Conservation (phyloP, 2,113 vertebrate genomes). For the Pteronura brasiliensis region DNA sequence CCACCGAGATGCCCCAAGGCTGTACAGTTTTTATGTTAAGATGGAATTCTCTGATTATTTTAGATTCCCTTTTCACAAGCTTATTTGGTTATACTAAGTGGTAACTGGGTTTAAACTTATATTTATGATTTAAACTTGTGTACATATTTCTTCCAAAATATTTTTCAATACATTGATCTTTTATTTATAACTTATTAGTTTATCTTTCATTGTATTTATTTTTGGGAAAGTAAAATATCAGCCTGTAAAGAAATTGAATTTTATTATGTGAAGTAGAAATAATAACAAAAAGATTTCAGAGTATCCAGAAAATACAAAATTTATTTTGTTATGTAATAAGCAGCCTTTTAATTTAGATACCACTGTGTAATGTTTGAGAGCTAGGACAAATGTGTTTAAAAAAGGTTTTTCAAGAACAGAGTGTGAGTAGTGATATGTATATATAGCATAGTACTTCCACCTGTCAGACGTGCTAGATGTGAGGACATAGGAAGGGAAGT, state of each 20-base stretch:
- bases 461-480: not conserved
- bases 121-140: not conserved
- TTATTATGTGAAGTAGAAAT: not conserved
- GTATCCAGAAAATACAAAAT: not conserved
- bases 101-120: not conserved
- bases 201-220: not conserved
- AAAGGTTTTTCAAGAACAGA: not conserved
- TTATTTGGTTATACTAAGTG: not conserved
- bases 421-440: not conserved
- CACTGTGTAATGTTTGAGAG: not conserved
- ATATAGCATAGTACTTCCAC: not conserved
- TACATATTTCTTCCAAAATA: not conserved
- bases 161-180: slow-evolving; percentile 21
- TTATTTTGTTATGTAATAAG: not conserved
- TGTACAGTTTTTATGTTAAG: not conserved
- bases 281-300: not conserved
- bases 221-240: slow-evolving; percentile 18
- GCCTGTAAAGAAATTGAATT: not conserved
- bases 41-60: not conserved
- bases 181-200: not conserved
- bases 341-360: not conserved
- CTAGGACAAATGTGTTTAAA: not conserved
- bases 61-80: not conserved
- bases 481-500: not conserved
- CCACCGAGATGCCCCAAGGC: not conserved